Evolutionary conservation across 2,113 vertebrate species (phyloP).

Genomic region (Callipepla squamata): DNA sequence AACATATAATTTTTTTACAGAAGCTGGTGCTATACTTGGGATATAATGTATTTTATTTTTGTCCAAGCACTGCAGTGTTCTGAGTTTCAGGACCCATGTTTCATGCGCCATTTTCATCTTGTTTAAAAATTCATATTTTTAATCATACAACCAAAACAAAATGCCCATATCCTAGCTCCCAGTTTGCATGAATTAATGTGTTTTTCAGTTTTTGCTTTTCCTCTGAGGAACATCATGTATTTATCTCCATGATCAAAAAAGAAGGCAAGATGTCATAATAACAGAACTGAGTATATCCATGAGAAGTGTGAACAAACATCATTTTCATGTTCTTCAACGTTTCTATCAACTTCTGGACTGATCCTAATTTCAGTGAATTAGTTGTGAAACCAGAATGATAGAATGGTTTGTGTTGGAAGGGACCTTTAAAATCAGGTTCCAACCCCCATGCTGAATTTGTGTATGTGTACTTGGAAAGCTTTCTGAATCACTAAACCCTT

Average conservation of each 20-base stretch:
- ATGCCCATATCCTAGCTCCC: constrained; percentile 29
- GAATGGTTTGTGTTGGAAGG: no score
- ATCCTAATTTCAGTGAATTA: constrained; percentile 16
- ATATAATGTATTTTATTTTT: constrained; percentile 69
- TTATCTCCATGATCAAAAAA: constrained; percentile 62
- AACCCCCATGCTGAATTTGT: neutral
- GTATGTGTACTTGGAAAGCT: neutral
- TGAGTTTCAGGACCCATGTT: constrained; percentile 58
- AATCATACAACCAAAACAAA: constrained; percentile 58
- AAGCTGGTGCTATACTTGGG: constrained; percentile 64
- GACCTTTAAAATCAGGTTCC: no score
- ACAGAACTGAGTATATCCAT: constrained; percentile 1
- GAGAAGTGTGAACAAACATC: neutral
- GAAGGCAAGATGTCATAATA: constrained; percentile 32
- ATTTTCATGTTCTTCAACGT: neutral
- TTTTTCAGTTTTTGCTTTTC: constrained; percentile 72
- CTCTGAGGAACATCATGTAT: constrained; percentile 20
- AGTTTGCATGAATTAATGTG: constrained; percentile 57
- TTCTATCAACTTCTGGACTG: constrained; percentile 3
- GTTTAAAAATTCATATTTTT: constrained; percentile 59
- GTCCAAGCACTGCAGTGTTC: constrained; percentile 60
- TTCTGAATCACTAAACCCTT: neutral
- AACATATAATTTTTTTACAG: constrained; percentile 77
- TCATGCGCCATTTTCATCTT: constrained; percentile 45
- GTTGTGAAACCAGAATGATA: neutral